Percentiles rank a stretch among this genome's conserved stretches.
Conservation (phyloP, 1,140 invertebrate species). For the Linepithema humile region DNA sequence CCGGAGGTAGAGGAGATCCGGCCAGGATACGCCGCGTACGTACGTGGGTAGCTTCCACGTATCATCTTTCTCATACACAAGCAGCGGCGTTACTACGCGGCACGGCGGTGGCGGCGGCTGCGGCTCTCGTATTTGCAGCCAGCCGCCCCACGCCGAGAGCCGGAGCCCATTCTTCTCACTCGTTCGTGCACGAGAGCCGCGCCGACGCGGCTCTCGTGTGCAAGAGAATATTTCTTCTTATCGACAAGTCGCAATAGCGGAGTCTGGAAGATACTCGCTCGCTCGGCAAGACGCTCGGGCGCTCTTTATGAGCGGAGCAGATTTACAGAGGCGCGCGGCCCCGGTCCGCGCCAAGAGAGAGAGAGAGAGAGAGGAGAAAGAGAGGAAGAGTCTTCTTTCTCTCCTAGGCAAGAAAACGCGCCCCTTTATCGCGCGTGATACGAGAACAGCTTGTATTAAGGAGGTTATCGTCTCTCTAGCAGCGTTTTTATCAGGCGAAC, state of each 20-base stretch:
- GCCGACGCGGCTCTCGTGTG: constrained; percentile 36
- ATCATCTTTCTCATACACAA: constrained; percentile 66
- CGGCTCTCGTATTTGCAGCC: constrained; percentile 33
- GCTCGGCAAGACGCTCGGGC: constrained; percentile 32
- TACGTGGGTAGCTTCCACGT: constrained; percentile 70
- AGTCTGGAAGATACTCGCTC: constrained; percentile 56
- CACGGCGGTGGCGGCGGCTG: no score
- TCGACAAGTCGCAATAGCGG: constrained; percentile 74
- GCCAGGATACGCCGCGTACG: constrained; percentile 61
- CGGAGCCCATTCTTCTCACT: constrained; percentile 59
- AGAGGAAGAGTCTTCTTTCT: background rate
- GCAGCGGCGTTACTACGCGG: constrained; percentile 2
- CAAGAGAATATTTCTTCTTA: constrained; percentile 75
- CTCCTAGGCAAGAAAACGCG: constrained; percentile 38
- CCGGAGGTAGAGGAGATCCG: constrained; percentile 55
- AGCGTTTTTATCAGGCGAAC: constrained; percentile 39
- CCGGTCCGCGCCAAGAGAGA: constrained; percentile 15
- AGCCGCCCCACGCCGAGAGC: constrained; percentile 20
- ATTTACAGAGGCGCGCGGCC: constrained; percentile 36
- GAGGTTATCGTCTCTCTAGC: constrained; percentile 43
- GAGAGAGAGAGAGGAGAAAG: background rate
- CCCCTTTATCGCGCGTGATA: constrained; percentile 37
- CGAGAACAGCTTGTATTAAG: constrained; percentile 52
- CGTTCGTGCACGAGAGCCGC: constrained; percentile 20
- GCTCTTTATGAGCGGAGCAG: constrained; percentile 4